A percentile compares a stretch with the other conserved stretches of the same genome.
phyloP scores from a whole-genome alignment of 2,797 vertebrate species.

The Danio kyathit region DNA sequence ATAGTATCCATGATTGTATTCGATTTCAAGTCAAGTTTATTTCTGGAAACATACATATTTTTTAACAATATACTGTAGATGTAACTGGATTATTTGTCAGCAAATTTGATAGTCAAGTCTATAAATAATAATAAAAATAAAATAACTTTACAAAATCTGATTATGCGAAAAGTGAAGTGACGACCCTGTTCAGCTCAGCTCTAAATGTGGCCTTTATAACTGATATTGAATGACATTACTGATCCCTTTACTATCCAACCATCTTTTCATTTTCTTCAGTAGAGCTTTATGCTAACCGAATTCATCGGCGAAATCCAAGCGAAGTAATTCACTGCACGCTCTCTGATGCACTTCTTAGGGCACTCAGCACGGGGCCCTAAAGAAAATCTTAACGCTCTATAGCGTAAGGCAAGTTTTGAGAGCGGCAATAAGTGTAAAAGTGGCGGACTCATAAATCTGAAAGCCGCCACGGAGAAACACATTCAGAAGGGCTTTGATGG shows the following conservation, averaged over 20 bases:
- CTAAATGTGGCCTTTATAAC: constrained; percentile 34
- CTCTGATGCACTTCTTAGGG: neutral
- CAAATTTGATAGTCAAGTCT: neutral
- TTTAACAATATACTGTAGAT: neutral
- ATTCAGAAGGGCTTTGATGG: constrained; percentile 22
- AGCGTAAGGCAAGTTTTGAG: constrained; percentile 30
- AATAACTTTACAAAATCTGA: neutral
- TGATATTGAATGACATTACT: constrained; percentile 35
- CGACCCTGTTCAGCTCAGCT: constrained; percentile 47
- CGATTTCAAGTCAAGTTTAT: neutral
- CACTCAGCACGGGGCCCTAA: constrained; percentile 1
- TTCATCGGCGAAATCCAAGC: constrained; percentile 12
- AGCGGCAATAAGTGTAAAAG: constrained; percentile 5
- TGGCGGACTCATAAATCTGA: constrained; percentile 14
- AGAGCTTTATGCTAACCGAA: constrained; percentile 39
- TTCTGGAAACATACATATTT: neutral
- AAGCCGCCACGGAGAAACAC: constrained; percentile 24
- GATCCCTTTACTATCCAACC: constrained; percentile 54
- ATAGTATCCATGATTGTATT: neutral
- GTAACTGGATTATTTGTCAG: neutral
- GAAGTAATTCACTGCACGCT: neutral
- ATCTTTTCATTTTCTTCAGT: constrained; percentile 21
- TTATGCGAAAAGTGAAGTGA: constrained; percentile 19
- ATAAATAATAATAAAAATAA: neutral
- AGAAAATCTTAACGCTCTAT: constrained; percentile 21